These are phyloP conservation scores for Danionella dracula DNA, from an alignment of 2,797 vertebrate genomes.

Conservation along the genomic window DNA sequence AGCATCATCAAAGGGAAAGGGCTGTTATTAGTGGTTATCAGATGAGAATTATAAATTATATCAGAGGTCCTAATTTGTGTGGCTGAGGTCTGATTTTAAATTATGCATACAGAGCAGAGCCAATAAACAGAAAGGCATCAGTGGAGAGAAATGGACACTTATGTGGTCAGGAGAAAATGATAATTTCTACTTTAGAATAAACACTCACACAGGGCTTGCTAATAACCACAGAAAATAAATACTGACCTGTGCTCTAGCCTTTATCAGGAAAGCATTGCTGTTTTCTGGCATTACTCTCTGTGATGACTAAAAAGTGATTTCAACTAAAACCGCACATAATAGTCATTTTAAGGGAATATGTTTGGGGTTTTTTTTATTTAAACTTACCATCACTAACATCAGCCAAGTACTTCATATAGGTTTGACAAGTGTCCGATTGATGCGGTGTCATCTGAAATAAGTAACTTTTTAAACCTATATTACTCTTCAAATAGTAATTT, in stretches of 20 bases:
- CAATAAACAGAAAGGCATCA: constrained; percentile 41
- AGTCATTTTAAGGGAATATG: no score
- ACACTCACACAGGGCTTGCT: constrained; percentile 26
- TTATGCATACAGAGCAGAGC: constrained; percentile 42
- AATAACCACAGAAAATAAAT: constrained; percentile 49
- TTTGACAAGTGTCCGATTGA: no score
- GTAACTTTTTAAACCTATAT: no score
- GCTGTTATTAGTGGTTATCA: constrained; percentile 47
- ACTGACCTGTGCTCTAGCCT: constrained; percentile 39
- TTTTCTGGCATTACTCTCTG: no score
- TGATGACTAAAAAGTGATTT: no score
- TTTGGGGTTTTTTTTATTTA: no score
- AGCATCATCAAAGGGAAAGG: constrained; percentile 28
- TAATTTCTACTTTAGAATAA: constrained; percentile 1
- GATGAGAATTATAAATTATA: constrained; percentile 46
- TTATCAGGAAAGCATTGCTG: no score
- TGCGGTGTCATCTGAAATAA: no score
- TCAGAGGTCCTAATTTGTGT: constrained; percentile 36
- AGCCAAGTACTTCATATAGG: no score
- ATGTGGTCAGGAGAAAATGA: constrained; percentile 29
- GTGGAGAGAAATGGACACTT: constrained; percentile 25
- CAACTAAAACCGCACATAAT: no score
- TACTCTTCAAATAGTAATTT: no score
- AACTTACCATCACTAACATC: no score
- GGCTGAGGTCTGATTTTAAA: constrained; percentile 40